Percentiles rank a stretch among this genome's conserved stretches.
These are phyloP conservation scores for Sardinella longiceps DNA, from an alignment of 2,797 vertebrate genomes.

Conservation along the genomic window DNA sequence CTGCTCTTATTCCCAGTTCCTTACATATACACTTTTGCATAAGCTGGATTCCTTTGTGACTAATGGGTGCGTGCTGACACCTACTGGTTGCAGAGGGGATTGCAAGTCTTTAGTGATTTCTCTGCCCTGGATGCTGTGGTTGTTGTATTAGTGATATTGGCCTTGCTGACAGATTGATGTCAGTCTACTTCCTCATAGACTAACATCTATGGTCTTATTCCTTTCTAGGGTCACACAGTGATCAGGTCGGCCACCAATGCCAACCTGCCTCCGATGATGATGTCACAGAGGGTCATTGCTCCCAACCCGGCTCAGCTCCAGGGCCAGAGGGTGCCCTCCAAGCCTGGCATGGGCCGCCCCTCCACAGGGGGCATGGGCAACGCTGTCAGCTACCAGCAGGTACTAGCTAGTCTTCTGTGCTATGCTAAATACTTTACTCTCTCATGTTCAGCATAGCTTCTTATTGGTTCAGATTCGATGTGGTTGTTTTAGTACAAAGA, in stretches of 20 bases:
- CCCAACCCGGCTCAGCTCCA: slow-evolving; percentile 86
- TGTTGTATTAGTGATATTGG: neutral
- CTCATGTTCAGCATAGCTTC: neutral
- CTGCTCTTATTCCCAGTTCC: neutral
- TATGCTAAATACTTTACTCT: too few relatives aligned
- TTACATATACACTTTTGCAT: slow-evolving; percentile 19
- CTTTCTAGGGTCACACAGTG: slow-evolving; percentile 82
- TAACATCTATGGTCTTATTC: neutral
- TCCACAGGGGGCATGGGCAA: slow-evolving; percentile 79
- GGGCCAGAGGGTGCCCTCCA: slow-evolving; percentile 80
- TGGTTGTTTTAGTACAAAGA: too few relatives aligned
- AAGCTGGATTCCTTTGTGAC: neutral
- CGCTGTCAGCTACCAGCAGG: slow-evolving; percentile 82
- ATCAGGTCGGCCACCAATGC: slow-evolving; percentile 82
- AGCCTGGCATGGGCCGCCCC: slow-evolving; percentile 80
- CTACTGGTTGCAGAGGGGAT: slow-evolving; percentile 45
- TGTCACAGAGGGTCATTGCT: slow-evolving; percentile 87
- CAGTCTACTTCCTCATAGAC: neutral
- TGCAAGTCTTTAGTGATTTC: slow-evolving; percentile 25
- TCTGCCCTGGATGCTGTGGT: neutral
- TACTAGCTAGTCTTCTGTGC: slow-evolving; percentile 55
- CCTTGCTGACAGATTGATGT: slow-evolving; percentile 40
- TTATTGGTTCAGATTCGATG: neutral
- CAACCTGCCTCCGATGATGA: slow-evolving; percentile 83
- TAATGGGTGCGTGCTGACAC: slow-evolving; percentile 42